Evolutionary conservation across 2,113 vertebrate genomes (phyloP).

Genomic region (Nanorana parkeri): DNA sequence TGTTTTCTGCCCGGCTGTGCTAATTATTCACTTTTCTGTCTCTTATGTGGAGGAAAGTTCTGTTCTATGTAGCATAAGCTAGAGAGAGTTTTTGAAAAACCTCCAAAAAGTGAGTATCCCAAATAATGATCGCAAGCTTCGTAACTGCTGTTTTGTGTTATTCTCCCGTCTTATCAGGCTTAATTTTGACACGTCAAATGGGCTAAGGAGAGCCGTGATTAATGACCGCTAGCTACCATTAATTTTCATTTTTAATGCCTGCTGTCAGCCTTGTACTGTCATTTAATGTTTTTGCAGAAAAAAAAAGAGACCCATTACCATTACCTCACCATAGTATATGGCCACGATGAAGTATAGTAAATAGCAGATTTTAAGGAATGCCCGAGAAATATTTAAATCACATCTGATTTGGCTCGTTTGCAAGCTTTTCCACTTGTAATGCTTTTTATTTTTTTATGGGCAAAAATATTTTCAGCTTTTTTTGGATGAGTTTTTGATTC

Average conservation of each 20-base stretch:
- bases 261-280: slow-evolving; percentile 60
- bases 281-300: slow-evolving; percentile 62
- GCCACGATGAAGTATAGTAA: slow-evolving; percentile 22
- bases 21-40: slow-evolving; percentile 55
- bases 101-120: slow-evolving; percentile 33
- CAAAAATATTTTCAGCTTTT: slow-evolving; percentile 41
- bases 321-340: slow-evolving; percentile 35
- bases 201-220: slow-evolving; percentile 61
- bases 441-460: slow-evolving; percentile 14
- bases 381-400: slow-evolving; percentile 54
- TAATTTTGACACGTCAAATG: slow-evolving; percentile 51
- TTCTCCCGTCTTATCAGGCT: slow-evolving; percentile 62
- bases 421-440: not conserved
- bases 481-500: slow-evolving; percentile 11
- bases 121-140: slow-evolving; percentile 8
- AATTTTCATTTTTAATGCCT: slow-evolving; percentile 61
- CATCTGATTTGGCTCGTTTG: slow-evolving; percentile 3
- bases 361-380: slow-evolving; percentile 55
- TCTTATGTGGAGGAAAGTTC: slow-evolving; percentile 40
- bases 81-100: slow-evolving; percentile 35
- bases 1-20: slow-evolving; percentile 22
- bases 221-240: slow-evolving; percentile 64
- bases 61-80: slow-evolving; percentile 41
- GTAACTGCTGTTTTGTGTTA: slow-evolving; percentile 42
- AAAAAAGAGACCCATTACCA: slow-evolving; percentile 60